A percentile compares a stretch with the other conserved stretches of the same genome.
Conservation (phyloP, 2,888 invertebrate species). For the Mythimna pallens region DNA sequence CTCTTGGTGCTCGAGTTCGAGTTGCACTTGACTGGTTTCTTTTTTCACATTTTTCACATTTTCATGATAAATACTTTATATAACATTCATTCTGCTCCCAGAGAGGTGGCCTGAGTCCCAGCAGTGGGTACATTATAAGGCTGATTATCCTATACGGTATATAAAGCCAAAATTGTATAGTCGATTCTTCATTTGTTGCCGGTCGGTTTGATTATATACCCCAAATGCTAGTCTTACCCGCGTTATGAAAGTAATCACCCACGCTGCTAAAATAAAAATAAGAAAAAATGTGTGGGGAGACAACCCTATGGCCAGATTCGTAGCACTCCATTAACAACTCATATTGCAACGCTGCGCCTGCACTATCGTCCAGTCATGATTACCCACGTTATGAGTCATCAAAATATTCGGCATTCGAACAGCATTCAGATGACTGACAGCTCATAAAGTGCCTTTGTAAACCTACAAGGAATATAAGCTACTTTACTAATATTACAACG, state of each 20-base stretch:
- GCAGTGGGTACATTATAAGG: no score
- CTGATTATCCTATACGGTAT: no score
- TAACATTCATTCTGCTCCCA: no score
- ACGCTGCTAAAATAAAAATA: neutral
- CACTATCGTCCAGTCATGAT: slow-evolving; percentile 23
- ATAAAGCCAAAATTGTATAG: neutral
- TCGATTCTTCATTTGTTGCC: neutral
- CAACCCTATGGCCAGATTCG: neutral
- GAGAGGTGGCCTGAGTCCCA: no score
- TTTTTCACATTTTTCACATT: neutral
- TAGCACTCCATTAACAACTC: slow-evolving; percentile 9
- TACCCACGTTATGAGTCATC: slow-evolving; percentile 45
- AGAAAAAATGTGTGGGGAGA: neutral
- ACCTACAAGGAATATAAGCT: slow-evolving; percentile 8
- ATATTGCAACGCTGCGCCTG: slow-evolving; percentile 20
- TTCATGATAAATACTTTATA: no score
- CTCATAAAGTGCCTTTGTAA: slow-evolving; percentile 44
- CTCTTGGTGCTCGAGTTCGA: neutral
- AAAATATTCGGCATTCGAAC: slow-evolving; percentile 25
- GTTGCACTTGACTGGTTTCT: neutral
- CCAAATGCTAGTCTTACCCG: neutral
- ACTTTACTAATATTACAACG: slow-evolving; percentile 24
- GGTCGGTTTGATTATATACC: neutral
- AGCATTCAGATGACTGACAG: slow-evolving; percentile 40
- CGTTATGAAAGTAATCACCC: neutral